Conservation (phyloP, 2,113 vertebrate species). For the Corynorhinus townsendii region DNA sequence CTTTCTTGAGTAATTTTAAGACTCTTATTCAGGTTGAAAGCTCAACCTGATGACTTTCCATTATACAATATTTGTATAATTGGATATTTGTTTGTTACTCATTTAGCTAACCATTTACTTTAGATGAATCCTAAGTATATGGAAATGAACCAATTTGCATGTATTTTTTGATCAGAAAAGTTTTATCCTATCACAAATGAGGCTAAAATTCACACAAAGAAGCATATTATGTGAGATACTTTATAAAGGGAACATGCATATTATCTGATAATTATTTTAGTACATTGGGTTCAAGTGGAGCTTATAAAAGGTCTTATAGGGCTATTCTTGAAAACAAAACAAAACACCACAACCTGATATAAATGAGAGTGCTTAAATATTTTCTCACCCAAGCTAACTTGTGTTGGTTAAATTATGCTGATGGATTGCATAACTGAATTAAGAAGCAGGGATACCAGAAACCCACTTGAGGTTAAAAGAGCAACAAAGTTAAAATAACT, state of each 20-base stretch:
- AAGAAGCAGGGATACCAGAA: constrained; percentile 49
- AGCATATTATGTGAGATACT: background rate
- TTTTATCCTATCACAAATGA: background rate
- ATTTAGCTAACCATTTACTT: background rate
- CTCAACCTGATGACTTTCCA: background rate
- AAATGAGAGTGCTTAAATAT: constrained; percentile 16
- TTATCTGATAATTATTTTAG: constrained; percentile 21
- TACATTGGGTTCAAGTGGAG: background rate
- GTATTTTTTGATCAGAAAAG: background rate
- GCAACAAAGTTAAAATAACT: constrained; percentile 58
- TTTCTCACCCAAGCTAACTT: constrained; percentile 50
- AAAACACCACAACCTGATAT: background rate
- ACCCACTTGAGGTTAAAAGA: constrained; percentile 52
- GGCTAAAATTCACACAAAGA: background rate
- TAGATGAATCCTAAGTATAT: background rate
- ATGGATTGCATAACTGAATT: constrained; percentile 49
- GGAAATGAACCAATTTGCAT: background rate
- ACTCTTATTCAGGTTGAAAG: background rate
- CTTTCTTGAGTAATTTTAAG: constrained; percentile 45
- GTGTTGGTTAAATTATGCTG: constrained; percentile 31
- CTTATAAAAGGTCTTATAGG: background rate
- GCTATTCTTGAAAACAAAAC: background rate
- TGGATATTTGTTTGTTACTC: background rate
- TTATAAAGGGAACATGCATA: background rate
- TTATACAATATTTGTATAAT: background rate